Conservation (phyloP, 2,888 invertebrate genomes). For the Tridacna gigas region DNA sequence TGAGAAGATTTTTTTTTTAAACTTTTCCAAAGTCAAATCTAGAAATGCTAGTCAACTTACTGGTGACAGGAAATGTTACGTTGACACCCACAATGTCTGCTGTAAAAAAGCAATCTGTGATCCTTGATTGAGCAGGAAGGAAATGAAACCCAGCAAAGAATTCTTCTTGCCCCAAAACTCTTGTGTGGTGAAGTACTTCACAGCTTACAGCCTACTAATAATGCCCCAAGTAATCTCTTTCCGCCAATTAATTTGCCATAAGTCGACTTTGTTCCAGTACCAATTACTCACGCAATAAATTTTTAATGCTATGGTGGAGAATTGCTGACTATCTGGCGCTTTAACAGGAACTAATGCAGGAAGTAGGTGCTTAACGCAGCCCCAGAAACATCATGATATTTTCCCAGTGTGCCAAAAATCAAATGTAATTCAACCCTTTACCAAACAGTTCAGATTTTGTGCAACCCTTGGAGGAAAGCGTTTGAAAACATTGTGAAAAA, state of each 20-base stretch:
- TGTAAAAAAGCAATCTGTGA: too few species aligned
- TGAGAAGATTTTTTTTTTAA: too few species aligned
- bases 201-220: constrained; percentile 23
- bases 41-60: too few species aligned
- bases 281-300: constrained; percentile 38
- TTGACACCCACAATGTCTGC: too few species aligned
- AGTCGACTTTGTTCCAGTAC: constrained; percentile 22
- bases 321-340: constrained; percentile 21
- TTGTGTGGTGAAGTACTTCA: constrained; percentile 11
- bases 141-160: not conserved
- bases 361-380: constrained; percentile 8
- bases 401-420: not conserved
- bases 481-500: too few species aligned
- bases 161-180: not conserved
- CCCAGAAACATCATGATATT: not conserved
- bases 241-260: constrained; percentile 40
- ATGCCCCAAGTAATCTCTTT: constrained; percentile 20
- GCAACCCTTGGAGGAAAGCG: too few species aligned
- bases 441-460: too few species aligned
- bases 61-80: too few species aligned
- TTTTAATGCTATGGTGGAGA: constrained; percentile 40
- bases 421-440: not conserved
- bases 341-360: constrained; percentile 11
- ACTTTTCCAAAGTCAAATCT: too few species aligned
- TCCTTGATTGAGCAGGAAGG: not conserved